phyloP scores from a whole-genome alignment of 2,797 vertebrate species.

The Chrosomus eos region DNA sequence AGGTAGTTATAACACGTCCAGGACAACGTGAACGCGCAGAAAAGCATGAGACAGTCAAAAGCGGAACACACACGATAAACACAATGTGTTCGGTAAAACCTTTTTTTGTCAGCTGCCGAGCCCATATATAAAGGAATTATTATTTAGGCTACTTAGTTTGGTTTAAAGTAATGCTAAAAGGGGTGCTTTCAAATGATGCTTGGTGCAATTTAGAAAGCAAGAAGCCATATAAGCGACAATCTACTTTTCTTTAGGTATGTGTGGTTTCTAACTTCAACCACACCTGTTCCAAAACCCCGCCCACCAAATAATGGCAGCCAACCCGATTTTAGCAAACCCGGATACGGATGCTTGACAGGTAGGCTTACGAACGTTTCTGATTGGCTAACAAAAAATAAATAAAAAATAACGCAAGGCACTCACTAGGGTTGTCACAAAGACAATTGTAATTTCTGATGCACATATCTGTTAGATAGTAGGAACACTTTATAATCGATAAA shows the following conservation, averaged over 20 bases:
- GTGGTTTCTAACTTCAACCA: not conserved
- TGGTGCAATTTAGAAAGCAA: not conserved
- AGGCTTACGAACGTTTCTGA: not conserved
- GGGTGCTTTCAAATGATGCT: no score
- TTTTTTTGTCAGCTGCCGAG: not conserved
- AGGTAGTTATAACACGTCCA: not conserved
- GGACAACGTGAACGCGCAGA: not conserved
- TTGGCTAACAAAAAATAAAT: not conserved
- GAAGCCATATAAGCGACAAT: not conserved
- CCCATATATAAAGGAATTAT: not conserved
- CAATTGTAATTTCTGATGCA: not conserved
- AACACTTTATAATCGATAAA: not conserved
- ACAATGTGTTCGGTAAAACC: not conserved
- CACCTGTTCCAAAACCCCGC: conserved; percentile 11
- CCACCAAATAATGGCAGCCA: not conserved
- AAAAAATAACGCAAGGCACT: no score
- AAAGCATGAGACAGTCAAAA: not conserved
- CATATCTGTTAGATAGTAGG: not conserved
- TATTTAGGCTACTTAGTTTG: not conserved
- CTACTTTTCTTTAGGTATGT: not conserved
- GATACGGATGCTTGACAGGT: not conserved
- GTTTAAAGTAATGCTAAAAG: not conserved
- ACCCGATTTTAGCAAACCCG: not conserved
- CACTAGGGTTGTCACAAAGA: not conserved
- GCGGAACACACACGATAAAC: not conserved